Base-by-base conservation (phyloP, 2,888 invertebrate species). In the Platerodrilus igneus region DNA sequence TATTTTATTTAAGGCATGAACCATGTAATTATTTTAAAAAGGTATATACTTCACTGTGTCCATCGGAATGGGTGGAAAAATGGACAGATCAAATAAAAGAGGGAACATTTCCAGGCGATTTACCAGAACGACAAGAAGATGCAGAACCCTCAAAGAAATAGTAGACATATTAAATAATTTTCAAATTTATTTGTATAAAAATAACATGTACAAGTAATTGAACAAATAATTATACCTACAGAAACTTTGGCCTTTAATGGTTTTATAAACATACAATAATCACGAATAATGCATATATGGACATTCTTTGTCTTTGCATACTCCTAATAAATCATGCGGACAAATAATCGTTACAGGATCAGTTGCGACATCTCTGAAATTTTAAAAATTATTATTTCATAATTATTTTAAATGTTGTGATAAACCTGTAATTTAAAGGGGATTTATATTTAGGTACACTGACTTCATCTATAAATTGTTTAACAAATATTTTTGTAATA, bases 11-110 rank as follows among this genome's bases (percentile, higher is more conserved):
- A 15, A 38, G 50, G 7, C 43, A 54, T 36, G 70, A 73, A 32
- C 76, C 78, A 9, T 84, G 83, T 62, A 60, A 77, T 31, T 81
- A 79, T 62, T 83, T 81, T 67, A 74, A 77, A 62, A 70, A 66
- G 48, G 73, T 72, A 2, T 81, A 73, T 57, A 53, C 47, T 19
- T 61, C 72, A 1, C 56, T 83, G 20, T 84, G 83, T 54, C 83
- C 83, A 5, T 62, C 60, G 42, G 59, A 57, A n/a, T 81, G 81
- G 81, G 56, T 73, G 41, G 74, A 75, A 44, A 76, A 74, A 52
- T 83, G 79, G 79, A 69, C 78, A 48, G 70, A 69, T 4, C 79
- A 79, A 60, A 47, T 75, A 19, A 73, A 70, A 17, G 69, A 71
- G 45, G 74, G 74, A 28, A 68, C 60, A 23, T 82, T 81, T 58